phyloP scores from a whole-genome alignment of 92 coral and sea anemone species.

The Palythoa grandis region DNA sequence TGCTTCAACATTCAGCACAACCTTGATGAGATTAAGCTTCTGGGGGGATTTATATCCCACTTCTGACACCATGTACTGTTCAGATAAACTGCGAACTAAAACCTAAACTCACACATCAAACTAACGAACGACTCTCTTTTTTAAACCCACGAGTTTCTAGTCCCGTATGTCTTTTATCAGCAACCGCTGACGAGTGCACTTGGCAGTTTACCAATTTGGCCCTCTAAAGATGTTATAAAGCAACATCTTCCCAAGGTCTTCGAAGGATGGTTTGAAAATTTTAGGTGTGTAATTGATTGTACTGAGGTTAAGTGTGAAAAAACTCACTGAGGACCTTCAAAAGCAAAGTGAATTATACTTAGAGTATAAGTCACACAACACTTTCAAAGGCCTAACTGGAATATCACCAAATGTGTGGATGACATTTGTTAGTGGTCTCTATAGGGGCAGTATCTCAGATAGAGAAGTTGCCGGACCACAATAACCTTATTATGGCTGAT shows the following conservation, averaged over 20 bases:
- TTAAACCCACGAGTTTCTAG: too few relatives aligned
- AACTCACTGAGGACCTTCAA: constrained; percentile 52
- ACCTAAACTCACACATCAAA: too few relatives aligned
- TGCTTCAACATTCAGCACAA: too few relatives aligned
- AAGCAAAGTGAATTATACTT: constrained; percentile 67
- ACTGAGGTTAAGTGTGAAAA: constrained; percentile 67
- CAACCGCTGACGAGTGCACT: too few relatives aligned
- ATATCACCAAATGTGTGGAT: constrained; percentile 70
- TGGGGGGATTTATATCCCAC: too few relatives aligned
- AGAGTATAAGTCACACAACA: constrained; percentile 65
- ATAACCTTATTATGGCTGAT: constrained; percentile 69
- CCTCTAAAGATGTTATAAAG: constrained; percentile 57
- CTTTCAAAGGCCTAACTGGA: constrained; percentile 66
- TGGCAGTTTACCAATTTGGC: constrained; percentile 63
- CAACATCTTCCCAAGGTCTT: constrained; percentile 60
- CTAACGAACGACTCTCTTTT: too few relatives aligned
- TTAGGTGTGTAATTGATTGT: constrained; percentile 67
- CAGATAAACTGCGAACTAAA: too few relatives aligned
- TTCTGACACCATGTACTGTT: too few relatives aligned
- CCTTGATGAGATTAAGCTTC: too few relatives aligned
- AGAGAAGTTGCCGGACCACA: constrained; percentile 54
- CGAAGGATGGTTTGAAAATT: constrained; percentile 54
- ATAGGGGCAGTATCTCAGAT: constrained; percentile 73
- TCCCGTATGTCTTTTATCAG: too few relatives aligned
- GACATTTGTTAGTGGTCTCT: constrained; percentile 63